phyloP scores from a whole-genome alignment of 2,888 invertebrate genomes.

The Sussaba pulchella region DNA sequence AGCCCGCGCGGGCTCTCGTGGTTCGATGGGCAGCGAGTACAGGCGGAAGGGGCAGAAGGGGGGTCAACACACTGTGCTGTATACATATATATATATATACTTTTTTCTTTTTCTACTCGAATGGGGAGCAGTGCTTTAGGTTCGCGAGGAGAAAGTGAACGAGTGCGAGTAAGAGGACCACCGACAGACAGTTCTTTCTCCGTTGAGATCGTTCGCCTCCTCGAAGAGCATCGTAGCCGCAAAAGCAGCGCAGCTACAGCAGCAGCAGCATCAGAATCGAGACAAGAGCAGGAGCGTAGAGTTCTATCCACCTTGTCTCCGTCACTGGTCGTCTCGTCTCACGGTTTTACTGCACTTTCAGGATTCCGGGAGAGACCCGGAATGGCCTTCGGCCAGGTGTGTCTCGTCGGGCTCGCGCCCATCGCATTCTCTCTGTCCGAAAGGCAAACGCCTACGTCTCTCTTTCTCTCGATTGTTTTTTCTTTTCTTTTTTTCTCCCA shows the following conservation, averaged over 20 bases:
- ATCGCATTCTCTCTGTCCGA: constrained; percentile 32
- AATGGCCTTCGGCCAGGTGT: constrained; percentile 80
- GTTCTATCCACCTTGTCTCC: constrained; percentile 44
- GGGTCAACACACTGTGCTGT: constrained; percentile 52
- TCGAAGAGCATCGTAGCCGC: constrained; percentile 41
- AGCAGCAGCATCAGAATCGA: constrained; percentile 12
- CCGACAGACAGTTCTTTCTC: constrained; percentile 26
- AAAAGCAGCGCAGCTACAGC: constrained; percentile 20
- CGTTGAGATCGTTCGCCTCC: constrained; percentile 34
- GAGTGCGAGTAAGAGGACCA: constrained; percentile 25
- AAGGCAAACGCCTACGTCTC: constrained; percentile 14
- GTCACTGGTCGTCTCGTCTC: constrained; percentile 72
- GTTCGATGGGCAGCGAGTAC: constrained; percentile 55
- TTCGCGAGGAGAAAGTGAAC: constrained; percentile 25
- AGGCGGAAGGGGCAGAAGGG: constrained; percentile 51
- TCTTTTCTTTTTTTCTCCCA: constrained; percentile 1
- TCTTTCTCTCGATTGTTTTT: background rate
- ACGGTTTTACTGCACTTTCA: constrained; percentile 79
- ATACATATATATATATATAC: constrained; percentile 20
- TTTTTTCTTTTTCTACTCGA: constrained; percentile 70
- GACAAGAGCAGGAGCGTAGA: constrained; percentile 25
- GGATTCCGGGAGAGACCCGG: constrained; percentile 73
- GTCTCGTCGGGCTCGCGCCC: constrained; percentile 59
- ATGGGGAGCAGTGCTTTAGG: constrained; percentile 69
- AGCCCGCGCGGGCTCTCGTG: constrained; percentile 50